Evolutionary conservation across 2,113 vertebrate genomes (phyloP).

Genomic region (Rhadina sibilatrix): DNA sequence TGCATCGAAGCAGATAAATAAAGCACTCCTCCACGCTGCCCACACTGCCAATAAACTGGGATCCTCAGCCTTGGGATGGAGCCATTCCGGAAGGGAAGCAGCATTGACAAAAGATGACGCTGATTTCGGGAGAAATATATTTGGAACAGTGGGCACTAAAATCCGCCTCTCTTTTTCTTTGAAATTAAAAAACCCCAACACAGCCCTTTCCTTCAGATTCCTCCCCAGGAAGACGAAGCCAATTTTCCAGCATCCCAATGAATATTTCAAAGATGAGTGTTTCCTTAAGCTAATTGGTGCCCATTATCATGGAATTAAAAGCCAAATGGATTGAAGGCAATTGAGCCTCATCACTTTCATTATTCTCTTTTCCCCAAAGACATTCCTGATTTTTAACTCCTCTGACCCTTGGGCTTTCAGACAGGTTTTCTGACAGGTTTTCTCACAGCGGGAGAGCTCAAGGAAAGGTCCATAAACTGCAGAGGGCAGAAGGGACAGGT

Average conservation of each 20-base stretch:
- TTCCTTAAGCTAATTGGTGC: constrained; percentile 13
- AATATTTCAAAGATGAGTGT: constrained; percentile 13
- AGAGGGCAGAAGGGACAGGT: background rate
- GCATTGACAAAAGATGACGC: background rate
- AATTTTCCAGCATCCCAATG: background rate
- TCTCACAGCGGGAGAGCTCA: background rate
- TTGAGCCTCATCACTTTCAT: background rate
- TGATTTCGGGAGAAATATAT: background rate
- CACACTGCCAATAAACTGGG: background rate
- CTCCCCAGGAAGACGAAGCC: background rate
- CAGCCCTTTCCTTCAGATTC: background rate
- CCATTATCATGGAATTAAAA: constrained; percentile 39
- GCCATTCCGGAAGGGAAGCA: background rate
- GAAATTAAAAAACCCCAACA: background rate
- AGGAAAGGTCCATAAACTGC: background rate
- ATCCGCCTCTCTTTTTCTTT: background rate
- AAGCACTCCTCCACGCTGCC: background rate
- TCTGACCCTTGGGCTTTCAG: background rate
- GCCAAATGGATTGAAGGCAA: background rate
- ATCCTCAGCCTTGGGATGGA: background rate
- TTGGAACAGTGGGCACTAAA: background rate
- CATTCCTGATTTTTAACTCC: background rate
- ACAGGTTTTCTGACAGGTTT: background rate
- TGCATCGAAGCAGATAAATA: background rate
- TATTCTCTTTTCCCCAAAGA: background rate